These are phyloP conservation scores for Dallia pectoralis DNA, from an alignment of 2,797 vertebrate genomes.

Conservation along the genomic window DNA sequence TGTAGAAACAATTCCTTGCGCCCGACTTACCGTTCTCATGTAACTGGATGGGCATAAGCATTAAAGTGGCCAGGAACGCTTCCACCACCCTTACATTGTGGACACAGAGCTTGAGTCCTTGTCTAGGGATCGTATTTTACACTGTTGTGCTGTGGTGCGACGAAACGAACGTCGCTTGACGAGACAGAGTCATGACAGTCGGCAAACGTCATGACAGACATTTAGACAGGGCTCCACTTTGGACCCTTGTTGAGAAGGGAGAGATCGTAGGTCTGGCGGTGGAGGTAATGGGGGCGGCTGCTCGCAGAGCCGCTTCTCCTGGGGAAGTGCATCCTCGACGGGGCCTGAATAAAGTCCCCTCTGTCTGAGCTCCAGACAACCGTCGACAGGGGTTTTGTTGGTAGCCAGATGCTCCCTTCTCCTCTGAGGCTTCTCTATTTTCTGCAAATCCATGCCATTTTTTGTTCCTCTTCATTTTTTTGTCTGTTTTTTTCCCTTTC, in stretches of 20 bases:
- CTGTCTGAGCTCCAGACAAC: slow-evolving; percentile 36
- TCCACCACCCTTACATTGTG: background rate
- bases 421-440: background rate
- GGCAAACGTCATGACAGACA: background rate
- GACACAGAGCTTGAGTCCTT: background rate
- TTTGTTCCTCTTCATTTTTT: background rate
- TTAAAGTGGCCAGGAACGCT: background rate
- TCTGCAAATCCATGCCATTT: background rate
- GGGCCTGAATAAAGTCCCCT: slow-evolving; percentile 19
- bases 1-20: too few species aligned
- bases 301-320: background rate
- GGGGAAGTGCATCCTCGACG: background rate
- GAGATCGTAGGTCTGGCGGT: background rate
- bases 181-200: background rate
- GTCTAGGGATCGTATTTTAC: background rate
- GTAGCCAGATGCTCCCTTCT: slow-evolving; percentile 4
- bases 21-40: too few species aligned
- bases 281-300: background rate
- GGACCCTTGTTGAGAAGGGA: background rate
- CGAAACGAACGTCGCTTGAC: background rate
- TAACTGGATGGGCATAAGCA: background rate
- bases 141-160: background rate
- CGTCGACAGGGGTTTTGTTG: background rate
- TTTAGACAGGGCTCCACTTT: background rate
- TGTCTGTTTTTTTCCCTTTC: background rate